Conservation (phyloP, 2,888 invertebrate species). For the Meliscaeva auricollis region DNA sequence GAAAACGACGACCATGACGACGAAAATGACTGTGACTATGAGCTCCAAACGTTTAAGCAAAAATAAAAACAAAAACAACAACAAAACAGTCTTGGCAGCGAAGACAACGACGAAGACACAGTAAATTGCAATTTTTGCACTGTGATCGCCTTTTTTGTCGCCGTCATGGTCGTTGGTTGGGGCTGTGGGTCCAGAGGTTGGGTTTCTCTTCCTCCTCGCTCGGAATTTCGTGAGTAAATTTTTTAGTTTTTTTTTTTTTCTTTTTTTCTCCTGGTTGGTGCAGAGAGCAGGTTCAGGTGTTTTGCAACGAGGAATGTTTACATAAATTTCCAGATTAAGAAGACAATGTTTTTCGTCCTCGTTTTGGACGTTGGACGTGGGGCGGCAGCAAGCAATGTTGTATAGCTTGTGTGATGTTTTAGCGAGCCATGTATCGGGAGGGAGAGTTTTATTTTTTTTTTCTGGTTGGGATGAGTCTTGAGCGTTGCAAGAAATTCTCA, state of each 20-base stretch:
- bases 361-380: slow-evolving; percentile 38
- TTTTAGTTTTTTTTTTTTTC: not conserved
- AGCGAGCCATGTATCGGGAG: not conserved
- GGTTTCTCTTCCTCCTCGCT: slow-evolving; percentile 16
- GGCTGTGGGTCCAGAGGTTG: slow-evolving; percentile 23
- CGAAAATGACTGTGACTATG: slow-evolving; percentile 27
- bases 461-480: not conserved
- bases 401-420: slow-evolving; percentile 23
- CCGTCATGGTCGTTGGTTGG: slow-evolving; percentile 61
- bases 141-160: slow-evolving; percentile 75
- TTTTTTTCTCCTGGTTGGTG: slow-evolving; percentile 24
- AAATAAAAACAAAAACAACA: not conserved
- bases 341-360: slow-evolving; percentile 69
- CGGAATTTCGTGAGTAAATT: slow-evolving; percentile 68
- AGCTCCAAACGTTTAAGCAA: slow-evolving; percentile 13
- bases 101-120: slow-evolving; percentile 48
- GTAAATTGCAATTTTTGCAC: slow-evolving; percentile 74
- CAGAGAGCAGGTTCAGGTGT: slow-evolving; percentile 69
- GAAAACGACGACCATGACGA: slow-evolving; percentile 17
- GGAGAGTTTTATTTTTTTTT: not conserved
- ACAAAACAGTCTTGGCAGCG: not conserved
- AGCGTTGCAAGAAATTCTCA: slow-evolving; percentile 33
- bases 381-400: slow-evolving; percentile 10
- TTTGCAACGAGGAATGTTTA: slow-evolving; percentile 76
- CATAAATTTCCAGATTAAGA: slow-evolving; percentile 75